phyloP scores from a whole-genome alignment of 2,888 invertebrate genomes.

The Acanthoscelides obtectus region DNA sequence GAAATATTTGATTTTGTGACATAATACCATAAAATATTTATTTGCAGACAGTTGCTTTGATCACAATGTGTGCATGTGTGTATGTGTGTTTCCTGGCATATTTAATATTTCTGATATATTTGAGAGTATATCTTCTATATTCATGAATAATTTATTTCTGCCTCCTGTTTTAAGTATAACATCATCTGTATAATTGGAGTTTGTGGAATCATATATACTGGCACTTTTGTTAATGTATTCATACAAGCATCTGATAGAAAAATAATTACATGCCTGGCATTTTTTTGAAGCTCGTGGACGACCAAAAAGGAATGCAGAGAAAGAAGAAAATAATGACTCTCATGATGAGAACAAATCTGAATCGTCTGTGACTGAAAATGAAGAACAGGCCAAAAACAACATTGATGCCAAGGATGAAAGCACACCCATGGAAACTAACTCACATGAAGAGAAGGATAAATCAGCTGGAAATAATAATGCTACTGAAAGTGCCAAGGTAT shows the following conservation, averaged over 20 bases:
- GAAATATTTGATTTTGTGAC: no score
- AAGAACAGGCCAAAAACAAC: constrained; percentile 36
- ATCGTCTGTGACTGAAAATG: constrained; percentile 33
- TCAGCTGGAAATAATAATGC: constrained; percentile 41
- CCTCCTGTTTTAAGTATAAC: no score
- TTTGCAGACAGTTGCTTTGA: no score
- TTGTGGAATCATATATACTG: background rate
- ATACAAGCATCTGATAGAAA: no score
- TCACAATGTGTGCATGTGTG: no score
- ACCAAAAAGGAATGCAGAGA: constrained; percentile 36
- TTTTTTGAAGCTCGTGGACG: constrained; percentile 39
- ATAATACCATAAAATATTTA: no score
- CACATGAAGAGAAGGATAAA: constrained; percentile 39
- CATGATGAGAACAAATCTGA: constrained; percentile 41
- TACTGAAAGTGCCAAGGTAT: constrained; percentile 25
- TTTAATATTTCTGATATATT: no score
- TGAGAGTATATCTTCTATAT: no score
- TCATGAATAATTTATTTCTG: no score
- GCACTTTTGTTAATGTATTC: background rate
- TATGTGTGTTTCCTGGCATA: no score
- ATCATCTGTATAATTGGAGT: no score
- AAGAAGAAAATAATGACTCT: constrained; percentile 39
- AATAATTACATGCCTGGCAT: constrained; percentile 2
- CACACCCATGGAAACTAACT: constrained; percentile 35
- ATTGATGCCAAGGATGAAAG: constrained; percentile 34